Percentiles rank a stretch among this genome's conserved stretches.
phyloP scores from a whole-genome alignment of 2,113 vertebrate species.

The Lagopus muta region DNA sequence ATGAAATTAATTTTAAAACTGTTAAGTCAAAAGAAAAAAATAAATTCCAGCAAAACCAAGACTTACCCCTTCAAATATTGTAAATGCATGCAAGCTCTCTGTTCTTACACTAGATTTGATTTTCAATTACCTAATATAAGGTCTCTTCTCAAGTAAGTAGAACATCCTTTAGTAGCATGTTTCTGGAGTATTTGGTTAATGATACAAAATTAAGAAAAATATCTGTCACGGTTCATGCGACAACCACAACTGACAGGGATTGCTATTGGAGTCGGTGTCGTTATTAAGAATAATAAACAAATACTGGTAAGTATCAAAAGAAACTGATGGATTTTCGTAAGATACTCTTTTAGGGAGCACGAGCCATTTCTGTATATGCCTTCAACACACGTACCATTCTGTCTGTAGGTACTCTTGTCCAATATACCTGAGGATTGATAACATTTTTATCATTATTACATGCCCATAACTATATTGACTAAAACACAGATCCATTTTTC shows the following conservation, averaged over 20 bases:
- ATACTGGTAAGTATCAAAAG: not conserved
- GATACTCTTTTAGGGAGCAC: not conserved
- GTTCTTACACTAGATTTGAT: not conserved
- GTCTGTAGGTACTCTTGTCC: not conserved
- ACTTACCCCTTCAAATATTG: not conserved
- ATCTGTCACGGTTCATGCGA: not conserved
- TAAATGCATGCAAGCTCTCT: not conserved
- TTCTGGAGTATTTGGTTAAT: not conserved
- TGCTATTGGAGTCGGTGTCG: not conserved
- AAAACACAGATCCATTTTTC: not conserved
- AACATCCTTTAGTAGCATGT: not conserved
- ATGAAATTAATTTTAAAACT: not conserved
- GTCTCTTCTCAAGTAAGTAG: not conserved
- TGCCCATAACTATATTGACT: not conserved
- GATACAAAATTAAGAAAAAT: not conserved
- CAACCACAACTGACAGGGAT: not conserved
- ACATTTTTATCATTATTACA: not conserved
- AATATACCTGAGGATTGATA: not conserved
- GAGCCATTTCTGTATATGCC: not conserved
- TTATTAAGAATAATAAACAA: not conserved
- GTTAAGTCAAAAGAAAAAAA: not conserved
- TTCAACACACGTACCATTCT: accelerated
- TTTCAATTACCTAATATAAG: not conserved
- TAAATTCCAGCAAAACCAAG: not conserved
- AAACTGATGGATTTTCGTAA: not conserved